Percentiles rank a stretch among this genome's conserved stretches.
phyloP scores from a whole-genome alignment of 2,888 invertebrate genomes.

The Phortica okadai region DNA sequence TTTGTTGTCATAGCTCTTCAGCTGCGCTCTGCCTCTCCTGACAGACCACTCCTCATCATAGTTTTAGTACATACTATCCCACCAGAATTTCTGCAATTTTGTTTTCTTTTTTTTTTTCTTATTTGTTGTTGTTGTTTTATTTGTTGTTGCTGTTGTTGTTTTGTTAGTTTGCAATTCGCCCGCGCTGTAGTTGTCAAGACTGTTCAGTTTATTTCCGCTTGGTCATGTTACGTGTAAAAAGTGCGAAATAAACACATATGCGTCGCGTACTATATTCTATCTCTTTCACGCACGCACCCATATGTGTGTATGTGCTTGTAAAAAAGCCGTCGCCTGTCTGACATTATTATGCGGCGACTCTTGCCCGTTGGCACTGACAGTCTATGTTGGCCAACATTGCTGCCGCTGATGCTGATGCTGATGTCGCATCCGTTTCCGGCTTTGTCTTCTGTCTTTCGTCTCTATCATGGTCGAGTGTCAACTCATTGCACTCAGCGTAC shows the following conservation, averaged over 20 bases:
- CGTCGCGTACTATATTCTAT: not conserved
- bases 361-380: constrained; percentile 34
- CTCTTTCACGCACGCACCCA: not conserved
- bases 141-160: constrained; percentile 37
- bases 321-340: constrained; percentile 68
- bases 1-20: constrained; percentile 43
- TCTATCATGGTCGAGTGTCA: not conserved
- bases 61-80: not conserved
- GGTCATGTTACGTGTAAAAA: constrained; percentile 45
- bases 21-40: not conserved
- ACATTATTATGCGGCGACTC: constrained; percentile 65
- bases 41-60: not conserved
- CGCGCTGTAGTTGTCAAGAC: constrained; percentile 63
- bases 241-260: constrained; percentile 22
- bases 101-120: constrained; percentile 38
- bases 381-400: not conserved
- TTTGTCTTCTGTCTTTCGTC: not conserved
- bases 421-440: constrained; percentile 16
- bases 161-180: constrained; percentile 52
- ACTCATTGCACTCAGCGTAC: not conserved
- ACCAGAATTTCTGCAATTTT: not conserved
- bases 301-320: constrained; percentile 36
- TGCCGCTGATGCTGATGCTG: constrained; percentile 16
- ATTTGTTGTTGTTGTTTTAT: constrained; percentile 37
- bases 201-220: constrained; percentile 45